Conservation (phyloP, 2,797 vertebrate genomes). For the Taenioides sp. region DNA sequence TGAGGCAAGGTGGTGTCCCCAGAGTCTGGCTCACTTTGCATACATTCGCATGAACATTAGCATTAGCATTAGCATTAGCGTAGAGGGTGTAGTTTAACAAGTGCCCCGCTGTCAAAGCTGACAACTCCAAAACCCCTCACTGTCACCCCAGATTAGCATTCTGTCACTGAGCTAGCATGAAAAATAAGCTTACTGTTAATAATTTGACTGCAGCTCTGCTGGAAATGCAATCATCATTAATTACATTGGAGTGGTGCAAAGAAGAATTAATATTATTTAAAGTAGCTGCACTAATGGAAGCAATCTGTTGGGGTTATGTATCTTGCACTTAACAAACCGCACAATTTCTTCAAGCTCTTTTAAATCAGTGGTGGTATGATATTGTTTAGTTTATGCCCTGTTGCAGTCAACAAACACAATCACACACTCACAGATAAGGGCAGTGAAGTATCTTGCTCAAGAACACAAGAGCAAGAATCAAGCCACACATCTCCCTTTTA, state of each 20-base stretch:
- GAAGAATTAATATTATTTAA: neutral
- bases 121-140: conserved; percentile 23
- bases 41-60: conserved; percentile 38
- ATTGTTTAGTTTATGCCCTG: too few relatives aligned
- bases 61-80: conserved; percentile 42
- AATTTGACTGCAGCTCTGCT: conserved; percentile 26
- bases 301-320: neutral
- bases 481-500: too few relatives aligned
- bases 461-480: too few relatives aligned
- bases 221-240: conserved; percentile 6
- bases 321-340: neutral
- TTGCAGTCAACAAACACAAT: too few relatives aligned
- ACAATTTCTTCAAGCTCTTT: neutral
- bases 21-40: conserved; percentile 29
- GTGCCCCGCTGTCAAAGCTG: conserved; percentile 38
- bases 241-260: neutral
- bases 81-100: conserved; percentile 34
- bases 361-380: neutral
- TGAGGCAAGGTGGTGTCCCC: conserved; percentile 33
- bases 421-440: too few relatives aligned
- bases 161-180: conserved; percentile 9
- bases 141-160: conserved; percentile 30
- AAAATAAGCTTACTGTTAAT: conserved; percentile 30
- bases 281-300: neutral
- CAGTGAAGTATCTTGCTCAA: too few relatives aligned